Base-by-base conservation (phyloP, 92 coral and sea anemone species). In the Porites rus region DNA sequence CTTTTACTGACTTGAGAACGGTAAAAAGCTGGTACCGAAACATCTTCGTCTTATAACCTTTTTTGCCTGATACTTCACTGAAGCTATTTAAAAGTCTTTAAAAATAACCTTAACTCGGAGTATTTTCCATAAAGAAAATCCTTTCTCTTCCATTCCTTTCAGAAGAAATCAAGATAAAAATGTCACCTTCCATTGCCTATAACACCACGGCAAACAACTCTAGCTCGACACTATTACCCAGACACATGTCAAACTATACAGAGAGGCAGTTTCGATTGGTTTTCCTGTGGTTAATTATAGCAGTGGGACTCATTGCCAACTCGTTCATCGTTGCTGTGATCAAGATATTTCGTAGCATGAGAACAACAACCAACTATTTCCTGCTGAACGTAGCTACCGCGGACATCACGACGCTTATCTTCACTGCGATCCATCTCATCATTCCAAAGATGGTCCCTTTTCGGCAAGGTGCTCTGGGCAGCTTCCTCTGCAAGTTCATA, bases 331-430 rank as follows among this genome's bases (percentile, higher is more conserved):
- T 91, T 76, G 84, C 86, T 5, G 88, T 91, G 10, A 84, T 88
- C 11, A 83, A 21, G 14, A 63, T 65, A 46, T 83, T 91, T 14
- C 69, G 38, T 12, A 67, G 86, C 38, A 91, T 91, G 94, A 72
- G 80, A 65, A 91, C 91, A 1, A 91, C 94, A 2, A 91, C 91
- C 13, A 91, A 91, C 78, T 70, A 75, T 18, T 83, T 91, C 3
- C 69, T 91, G 16, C 70, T 87, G 16, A 91, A 91, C 86, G 94
- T 91, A 9, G 94, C 94, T 7, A 89, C 74, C 60, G 91, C 94
- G 38, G 94, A 91, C 69, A 91, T 91, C 77, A 66, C 77, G 16
- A 87, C 89, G 0, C 75, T 91, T 54, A 16, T 87, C 7, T 72
- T 91, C 7, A 91, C 94, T 17, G 86, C 86, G 1, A 65, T 83